phyloP scores from a whole-genome alignment of 2,888 invertebrate species.

The Arenicola marina region DNA sequence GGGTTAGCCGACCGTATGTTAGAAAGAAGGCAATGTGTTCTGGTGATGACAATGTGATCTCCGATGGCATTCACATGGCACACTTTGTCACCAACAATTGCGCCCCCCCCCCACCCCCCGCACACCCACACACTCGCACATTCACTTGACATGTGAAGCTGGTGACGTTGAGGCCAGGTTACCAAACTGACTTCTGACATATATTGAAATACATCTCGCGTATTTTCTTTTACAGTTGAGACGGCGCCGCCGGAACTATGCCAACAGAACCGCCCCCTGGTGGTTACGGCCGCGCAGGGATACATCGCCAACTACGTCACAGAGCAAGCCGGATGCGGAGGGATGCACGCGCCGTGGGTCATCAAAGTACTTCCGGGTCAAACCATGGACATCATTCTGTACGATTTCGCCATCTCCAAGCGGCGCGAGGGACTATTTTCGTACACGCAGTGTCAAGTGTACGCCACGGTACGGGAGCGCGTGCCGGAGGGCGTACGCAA shows the following conservation, averaged over 20 bases:
- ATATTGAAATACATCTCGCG: too few relatives aligned
- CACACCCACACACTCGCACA: too few relatives aligned
- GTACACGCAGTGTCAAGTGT: conserved; percentile 12
- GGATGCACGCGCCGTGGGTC: conserved; percentile 14
- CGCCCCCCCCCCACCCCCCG: too few relatives aligned
- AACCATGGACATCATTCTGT: conserved; percentile 9
- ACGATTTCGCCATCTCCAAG: conserved; percentile 11
- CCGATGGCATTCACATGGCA: too few relatives aligned
- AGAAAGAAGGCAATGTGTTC: too few relatives aligned
- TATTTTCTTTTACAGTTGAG: background rate
- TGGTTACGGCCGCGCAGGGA: conserved; percentile 1
- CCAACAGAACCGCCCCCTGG: background rate
- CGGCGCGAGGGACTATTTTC: background rate
- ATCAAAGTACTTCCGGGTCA: conserved; percentile 9
- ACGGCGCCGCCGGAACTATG: background rate
- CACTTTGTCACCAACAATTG: too few relatives aligned
- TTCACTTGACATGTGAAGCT: too few relatives aligned
- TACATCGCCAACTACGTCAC: conserved; percentile 17
- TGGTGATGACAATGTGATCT: too few relatives aligned
- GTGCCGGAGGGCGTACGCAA: conserved; percentile 10
- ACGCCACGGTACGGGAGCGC: conserved; percentile 2
- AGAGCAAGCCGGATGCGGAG: conserved; percentile 16
- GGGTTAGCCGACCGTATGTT: too few relatives aligned
- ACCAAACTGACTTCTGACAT: too few relatives aligned
- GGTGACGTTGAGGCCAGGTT: too few relatives aligned